Conservation (phyloP, 2,113 vertebrate genomes). For the Lagopus muta region DNA sequence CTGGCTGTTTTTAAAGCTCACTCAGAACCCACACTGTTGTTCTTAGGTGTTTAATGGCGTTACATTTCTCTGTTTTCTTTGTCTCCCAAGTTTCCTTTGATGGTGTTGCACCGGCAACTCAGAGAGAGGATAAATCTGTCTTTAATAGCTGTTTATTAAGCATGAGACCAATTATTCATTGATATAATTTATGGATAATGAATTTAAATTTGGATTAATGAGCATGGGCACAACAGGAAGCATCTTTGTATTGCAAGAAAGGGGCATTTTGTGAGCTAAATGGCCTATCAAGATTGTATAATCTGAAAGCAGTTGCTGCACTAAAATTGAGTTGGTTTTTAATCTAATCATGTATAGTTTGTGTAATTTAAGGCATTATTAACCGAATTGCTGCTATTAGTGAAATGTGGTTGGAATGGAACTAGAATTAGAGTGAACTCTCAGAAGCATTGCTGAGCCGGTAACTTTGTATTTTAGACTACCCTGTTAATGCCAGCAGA, state of each 20-base stretch:
- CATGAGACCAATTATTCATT: not conserved
- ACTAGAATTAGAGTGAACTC: constrained; percentile 5
- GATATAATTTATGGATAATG: not conserved
- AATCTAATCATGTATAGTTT: not conserved
- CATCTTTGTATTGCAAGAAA: not conserved
- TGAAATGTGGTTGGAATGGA: constrained; percentile 28
- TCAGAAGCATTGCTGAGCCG: not conserved
- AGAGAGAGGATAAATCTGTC: not conserved
- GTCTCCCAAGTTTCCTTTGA: not conserved
- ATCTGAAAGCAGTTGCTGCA: not conserved
- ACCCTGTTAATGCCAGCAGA: not conserved
- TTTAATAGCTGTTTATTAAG: not conserved
- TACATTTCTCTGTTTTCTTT: not conserved
- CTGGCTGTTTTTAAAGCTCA: not conserved
- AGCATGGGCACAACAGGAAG: not conserved
- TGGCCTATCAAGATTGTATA: not conserved
- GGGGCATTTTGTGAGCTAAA: not conserved
- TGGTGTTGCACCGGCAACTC: not conserved
- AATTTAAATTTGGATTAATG: not conserved
- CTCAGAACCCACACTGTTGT: not conserved
- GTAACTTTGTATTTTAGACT: not conserved
- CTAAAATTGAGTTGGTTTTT: not conserved
- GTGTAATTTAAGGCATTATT: not conserved
- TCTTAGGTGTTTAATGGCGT: not conserved
- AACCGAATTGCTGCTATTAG: constrained; percentile 17